A percentile compares a stretch with the other conserved stretches of the same genome.
Evolutionary conservation across 1,140 invertebrate species (phyloP).

Genomic region (Formica selysi): DNA sequence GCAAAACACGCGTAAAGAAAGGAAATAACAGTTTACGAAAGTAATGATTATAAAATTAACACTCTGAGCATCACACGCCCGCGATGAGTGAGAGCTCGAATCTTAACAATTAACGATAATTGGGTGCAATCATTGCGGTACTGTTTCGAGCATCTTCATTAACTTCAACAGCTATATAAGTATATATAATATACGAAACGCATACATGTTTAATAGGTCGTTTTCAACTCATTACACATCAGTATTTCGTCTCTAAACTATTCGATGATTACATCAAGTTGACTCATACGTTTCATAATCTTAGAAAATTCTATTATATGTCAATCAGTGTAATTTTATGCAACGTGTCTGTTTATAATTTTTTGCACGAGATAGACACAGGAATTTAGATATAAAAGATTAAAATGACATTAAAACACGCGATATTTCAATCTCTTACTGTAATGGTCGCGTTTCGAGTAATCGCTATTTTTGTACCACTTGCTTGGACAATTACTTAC

Average conservation of each 20-base stretch:
- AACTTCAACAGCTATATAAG: background rate
- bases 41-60: constrained; percentile 45
- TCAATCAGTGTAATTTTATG: constrained; percentile 12
- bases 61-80: background rate
- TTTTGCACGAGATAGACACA: background rate
- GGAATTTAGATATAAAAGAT: background rate
- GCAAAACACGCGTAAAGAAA: background rate
- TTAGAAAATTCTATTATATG: constrained; percentile 1
- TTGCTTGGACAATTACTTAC: constrained; percentile 41
- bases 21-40: background rate
- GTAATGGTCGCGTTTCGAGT: background rate
- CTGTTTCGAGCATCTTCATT: constrained; percentile 25
- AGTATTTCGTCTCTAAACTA: background rate
- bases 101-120: constrained; percentile 24
- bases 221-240: background rate
- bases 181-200: constrained; percentile 30
- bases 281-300: background rate
- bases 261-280: background rate
- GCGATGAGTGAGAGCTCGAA: background rate
- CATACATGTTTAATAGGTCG: background rate
- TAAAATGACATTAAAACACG: background rate
- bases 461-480: background rate
- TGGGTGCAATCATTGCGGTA: constrained; percentile 35
- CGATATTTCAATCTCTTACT: background rate
- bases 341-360: background rate